Evolutionary conservation across 2,888 invertebrate species (phyloP), one percentile per base, ranked within the genome.

Genomic region (Frankliniella fusca): DNA sequence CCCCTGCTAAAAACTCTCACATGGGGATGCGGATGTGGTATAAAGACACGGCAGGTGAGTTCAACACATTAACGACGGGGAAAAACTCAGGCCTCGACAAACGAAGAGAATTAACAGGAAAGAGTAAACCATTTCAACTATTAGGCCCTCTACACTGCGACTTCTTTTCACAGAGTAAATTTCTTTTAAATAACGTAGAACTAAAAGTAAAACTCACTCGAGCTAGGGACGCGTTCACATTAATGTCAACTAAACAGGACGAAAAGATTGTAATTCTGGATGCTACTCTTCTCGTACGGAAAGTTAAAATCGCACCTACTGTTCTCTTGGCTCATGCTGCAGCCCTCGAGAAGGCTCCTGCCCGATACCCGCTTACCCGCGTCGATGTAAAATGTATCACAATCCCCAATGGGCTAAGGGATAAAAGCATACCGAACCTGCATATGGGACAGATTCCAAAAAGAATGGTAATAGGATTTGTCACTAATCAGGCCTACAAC

Each of bases 381-480:
- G 85, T 85, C 0, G 85, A 85, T 54, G 83, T 85, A 7, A 86
- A 85, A 82, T 81, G 84, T 1, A 80, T 85, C 18, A 85, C 86
- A 9, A 84, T 86, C 38, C 84, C 84, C 15, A 15, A 81, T 3
- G 85, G 85, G 0, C 84, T 81, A 86, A 87, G 65, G 9, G 65
- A 65, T n/a, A 65, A 65, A n/a, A 65, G 65, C 65, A 65, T 65
- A 3, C 65, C 65, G 80, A 87, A 87, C 81, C 76, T 87, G 15
- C 86, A 86, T 82, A 65, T 85, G 3, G 86, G 86, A 0, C 85
- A 85, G 82, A 81, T 87, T n/a, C 87, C 87, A 1, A 85, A 85
- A 83, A 83, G 86, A 80, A 83, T 87, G 15, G 84, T 87, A 38
- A 50, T 87, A 23, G 86, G 85, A 8, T 86, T 87, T 23, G 70